phyloP scores from a whole-genome alignment of 2,113 vertebrate genomes.

The Monarcha castaneiventris region DNA sequence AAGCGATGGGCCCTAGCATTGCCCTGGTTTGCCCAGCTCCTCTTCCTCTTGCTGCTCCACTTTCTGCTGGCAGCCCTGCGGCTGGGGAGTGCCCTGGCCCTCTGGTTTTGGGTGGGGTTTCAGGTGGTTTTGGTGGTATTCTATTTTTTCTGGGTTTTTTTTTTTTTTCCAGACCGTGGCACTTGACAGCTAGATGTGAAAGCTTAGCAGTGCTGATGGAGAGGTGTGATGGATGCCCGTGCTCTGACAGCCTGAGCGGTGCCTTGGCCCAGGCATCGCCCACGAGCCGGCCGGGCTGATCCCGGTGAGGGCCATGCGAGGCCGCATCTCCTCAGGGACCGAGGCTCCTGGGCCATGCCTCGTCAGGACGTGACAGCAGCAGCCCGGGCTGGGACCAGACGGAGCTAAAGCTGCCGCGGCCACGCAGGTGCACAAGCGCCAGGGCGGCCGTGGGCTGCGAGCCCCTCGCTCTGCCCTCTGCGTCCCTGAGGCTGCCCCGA shows the following conservation, averaged over 20 bases:
- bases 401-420: background rate
- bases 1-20: background rate
- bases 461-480: rapidly evolving
- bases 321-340: background rate
- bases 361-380: background rate
- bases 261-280: background rate
- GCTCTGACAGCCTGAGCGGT: rapidly evolving
- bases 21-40: background rate
- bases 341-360: background rate
- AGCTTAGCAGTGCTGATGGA: background rate
- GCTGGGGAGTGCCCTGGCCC: background rate
- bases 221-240: rapidly evolving
- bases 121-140: background rate
- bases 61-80: background rate
- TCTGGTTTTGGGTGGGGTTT: background rate
- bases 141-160: background rate
- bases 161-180: too few relatives aligned
- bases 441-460: rapidly evolving
- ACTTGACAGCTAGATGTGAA: background rate
- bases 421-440: rapidly evolving
- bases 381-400: background rate
- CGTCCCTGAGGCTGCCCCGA: rapidly evolving
- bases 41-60: background rate
- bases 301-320: background rate
- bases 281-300: background rate